Base-by-base conservation (phyloP, 37 sponge, comb jelly and placozoan species). In the Chondrilla cf. caribensis region DNA sequence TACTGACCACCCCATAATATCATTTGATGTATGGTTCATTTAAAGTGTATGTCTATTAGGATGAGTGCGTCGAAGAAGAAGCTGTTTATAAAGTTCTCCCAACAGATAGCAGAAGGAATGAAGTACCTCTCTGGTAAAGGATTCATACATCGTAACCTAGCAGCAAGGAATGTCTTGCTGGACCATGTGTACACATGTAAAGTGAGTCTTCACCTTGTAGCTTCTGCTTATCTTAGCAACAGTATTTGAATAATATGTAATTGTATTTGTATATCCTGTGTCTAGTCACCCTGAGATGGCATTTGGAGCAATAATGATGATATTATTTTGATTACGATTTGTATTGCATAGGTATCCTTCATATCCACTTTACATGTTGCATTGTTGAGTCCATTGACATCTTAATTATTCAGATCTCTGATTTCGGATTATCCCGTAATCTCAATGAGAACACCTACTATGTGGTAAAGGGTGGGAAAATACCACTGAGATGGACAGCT, bases 121-220 rank as follows among this genome's bases (percentile, higher is more conserved):
- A 62, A 15, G 64, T 62, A 62, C 22, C 64, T 62, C 64, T 62
- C 64, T 7, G 22, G 15, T 62, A 62, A 62, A 62, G 64, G 64
- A 15, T 62, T 62, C 15, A 28, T 62, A 9, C 64, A 62, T 62
- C 25, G 64, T n/a, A n/a, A 62, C 15, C 64, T 62, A 29, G 64
- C 64, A 29, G 22, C 64, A n/a, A 62, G 64, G 29, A 62, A 62
- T 28, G 29, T 62, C 6, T 28, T 62, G 25, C 15, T 62, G 64
- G 64, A 62, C 22, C 25, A n/a, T 4, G 29, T 19, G 15, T n/a
- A 19, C 7, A 15, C 6, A n/a, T 62, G 64, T n/a, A 62, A 28
- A 62, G 64, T 62, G 29, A 62, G 64, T 19, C 7, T 7, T 7
- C 18, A 29, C 6, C 25, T 19, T 55, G 17, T 55, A 11, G 11